Evolutionary conservation across 2,797 vertebrate species (phyloP).

Genomic region (Acomys russatus): DNA sequence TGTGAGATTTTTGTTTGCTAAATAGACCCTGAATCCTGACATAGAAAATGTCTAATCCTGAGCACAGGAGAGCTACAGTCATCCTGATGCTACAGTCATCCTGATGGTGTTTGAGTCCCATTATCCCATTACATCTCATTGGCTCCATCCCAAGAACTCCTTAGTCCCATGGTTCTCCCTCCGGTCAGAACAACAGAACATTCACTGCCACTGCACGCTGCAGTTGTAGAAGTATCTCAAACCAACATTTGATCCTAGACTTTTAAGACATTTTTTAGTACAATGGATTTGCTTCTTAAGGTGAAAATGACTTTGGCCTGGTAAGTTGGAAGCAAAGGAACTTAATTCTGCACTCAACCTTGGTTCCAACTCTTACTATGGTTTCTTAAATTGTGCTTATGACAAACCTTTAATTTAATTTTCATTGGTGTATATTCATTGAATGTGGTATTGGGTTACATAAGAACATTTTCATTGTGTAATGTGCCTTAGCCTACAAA

Average conservation of each 20-base stretch:
- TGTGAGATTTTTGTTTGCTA: constrained; percentile 17
- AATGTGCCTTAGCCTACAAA: not conserved
- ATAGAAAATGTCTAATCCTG: not conserved
- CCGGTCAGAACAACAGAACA: not conserved
- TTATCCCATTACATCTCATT: not conserved
- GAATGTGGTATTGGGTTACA: not conserved
- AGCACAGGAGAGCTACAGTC: not conserved
- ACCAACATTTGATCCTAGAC: not conserved
- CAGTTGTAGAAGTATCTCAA: not conserved
- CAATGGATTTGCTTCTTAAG: not conserved
- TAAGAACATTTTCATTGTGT: not conserved
- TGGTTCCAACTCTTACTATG: not conserved
- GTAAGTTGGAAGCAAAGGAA: not conserved
- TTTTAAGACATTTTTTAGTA: constrained; percentile 15
- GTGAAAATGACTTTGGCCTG: not conserved
- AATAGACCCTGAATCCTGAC: not conserved
- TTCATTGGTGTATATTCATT: not conserved
- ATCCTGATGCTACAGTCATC: not conserved
- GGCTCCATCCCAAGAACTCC: not conserved
- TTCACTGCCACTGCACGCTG: not conserved
- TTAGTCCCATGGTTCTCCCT: not conserved
- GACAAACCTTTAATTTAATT: not conserved
- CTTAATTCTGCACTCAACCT: not conserved
- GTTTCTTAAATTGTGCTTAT: not conserved
- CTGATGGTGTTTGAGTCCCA: not conserved